phyloP scores from a whole-genome alignment of 2,113 vertebrate genomes.

The Lates calcarifer region DNA sequence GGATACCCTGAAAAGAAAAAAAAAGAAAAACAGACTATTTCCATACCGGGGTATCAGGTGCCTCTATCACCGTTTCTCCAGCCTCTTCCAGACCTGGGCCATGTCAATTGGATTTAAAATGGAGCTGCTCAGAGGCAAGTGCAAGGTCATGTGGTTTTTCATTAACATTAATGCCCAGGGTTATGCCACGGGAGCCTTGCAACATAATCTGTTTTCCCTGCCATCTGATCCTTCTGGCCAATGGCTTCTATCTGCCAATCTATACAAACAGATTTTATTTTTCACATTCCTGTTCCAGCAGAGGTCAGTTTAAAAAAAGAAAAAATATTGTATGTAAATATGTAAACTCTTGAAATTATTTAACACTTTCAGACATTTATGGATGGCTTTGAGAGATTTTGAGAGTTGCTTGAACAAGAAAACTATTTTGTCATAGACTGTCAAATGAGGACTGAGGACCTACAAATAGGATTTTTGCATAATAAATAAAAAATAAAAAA shows the following conservation, averaged over 20 bases:
- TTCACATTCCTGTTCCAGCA: slow-evolving; percentile 20
- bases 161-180: slow-evolving; percentile 75
- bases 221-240: slow-evolving; percentile 73
- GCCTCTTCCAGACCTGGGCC: slow-evolving; percentile 56
- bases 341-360: neutral
- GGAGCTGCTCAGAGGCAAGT: slow-evolving; percentile 65
- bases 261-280: slow-evolving; percentile 66
- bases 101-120: slow-evolving; percentile 75
- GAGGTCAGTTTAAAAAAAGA: slow-evolving; percentile 29
- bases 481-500: neutral
- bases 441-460: neutral
- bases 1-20: slow-evolving; percentile 28
- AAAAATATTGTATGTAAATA: neutral
- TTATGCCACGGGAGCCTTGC: slow-evolving; percentile 68
- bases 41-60: slow-evolving; percentile 65
- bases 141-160: slow-evolving; percentile 79
- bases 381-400: neutral
- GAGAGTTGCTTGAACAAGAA: neutral
- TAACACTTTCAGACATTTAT: neutral
- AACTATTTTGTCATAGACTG: neutral
- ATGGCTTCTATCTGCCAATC: slow-evolving; percentile 59
- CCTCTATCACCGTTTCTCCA: slow-evolving; percentile 39
- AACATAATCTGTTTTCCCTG: slow-evolving; percentile 75
- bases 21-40: slow-evolving; percentile 44
- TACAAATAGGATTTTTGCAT: neutral